Percentiles rank a stretch among this genome's conserved stretches.
Evolutionary conservation across 2,888 invertebrate genomes (phyloP).

Genomic region (Smittia aterrima): DNA sequence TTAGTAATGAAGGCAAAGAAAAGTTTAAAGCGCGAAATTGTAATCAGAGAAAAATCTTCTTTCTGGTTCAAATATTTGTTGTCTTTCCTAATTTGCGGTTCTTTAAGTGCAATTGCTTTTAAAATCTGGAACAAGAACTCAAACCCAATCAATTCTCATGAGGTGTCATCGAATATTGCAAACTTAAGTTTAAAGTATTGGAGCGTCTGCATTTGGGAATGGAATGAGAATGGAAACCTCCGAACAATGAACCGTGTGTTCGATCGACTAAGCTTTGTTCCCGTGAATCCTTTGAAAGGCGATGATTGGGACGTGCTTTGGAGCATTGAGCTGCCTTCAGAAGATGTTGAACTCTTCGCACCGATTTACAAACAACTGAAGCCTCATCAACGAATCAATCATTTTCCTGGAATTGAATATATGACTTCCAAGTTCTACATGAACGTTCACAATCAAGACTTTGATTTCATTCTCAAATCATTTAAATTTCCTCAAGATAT

Average conservation of each 20-base stretch:
- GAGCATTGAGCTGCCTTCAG: slow-evolving; percentile 2
- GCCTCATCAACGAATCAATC: slow-evolving; percentile 75
- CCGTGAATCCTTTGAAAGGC: not conserved
- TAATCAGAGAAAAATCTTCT: no score
- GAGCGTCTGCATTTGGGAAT: not conserved
- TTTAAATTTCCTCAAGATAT: slow-evolving; percentile 60
- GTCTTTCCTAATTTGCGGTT: no score
- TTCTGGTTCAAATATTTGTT: no score
- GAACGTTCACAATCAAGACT: slow-evolving; percentile 45
- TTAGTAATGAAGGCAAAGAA: no score
- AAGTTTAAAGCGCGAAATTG: no score
- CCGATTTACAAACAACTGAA: slow-evolving; percentile 46
- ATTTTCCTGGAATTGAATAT: slow-evolving; percentile 86
- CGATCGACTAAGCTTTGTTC: not conserved
- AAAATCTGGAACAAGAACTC: no score
- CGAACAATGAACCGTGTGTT: slow-evolving; percentile 21
- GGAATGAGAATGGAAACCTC: slow-evolving; percentile 20
- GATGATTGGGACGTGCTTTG: slow-evolving; percentile 17
- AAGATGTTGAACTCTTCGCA: not conserved
- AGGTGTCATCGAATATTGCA: no score
- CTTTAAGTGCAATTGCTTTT: no score
- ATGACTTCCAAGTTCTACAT: slow-evolving; percentile 72
- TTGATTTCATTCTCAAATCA: not conserved
- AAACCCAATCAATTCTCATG: no score
- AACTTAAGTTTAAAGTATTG: not conserved